Percentiles rank a stretch among this genome's conserved stretches.
These are phyloP conservation scores for Acanthisitta chloris DNA, from an alignment of 2,113 vertebrate species.

Conservation along the genomic window DNA sequence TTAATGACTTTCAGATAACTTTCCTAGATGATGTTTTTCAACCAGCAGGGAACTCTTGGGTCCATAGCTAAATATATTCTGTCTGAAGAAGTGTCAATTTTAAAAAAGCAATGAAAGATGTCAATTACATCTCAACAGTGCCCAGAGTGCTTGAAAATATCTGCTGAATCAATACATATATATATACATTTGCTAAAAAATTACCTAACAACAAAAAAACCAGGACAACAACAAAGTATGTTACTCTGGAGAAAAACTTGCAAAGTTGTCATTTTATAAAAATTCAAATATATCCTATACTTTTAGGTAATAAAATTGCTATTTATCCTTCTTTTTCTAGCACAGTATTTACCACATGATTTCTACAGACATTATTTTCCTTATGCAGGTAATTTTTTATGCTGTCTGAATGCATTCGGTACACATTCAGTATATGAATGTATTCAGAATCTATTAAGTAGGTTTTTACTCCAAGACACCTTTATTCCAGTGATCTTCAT, in stretches of 20 bases:
- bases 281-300: background rate
- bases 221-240: background rate
- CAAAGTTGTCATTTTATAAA: background rate
- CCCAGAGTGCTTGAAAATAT: background rate
- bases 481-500: background rate
- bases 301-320: background rate
- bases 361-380: background rate
- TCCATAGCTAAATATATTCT: constrained; percentile 2
- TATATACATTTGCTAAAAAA: background rate
- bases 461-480: background rate
- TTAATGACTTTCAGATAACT: constrained; percentile 31
- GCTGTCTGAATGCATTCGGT: background rate
- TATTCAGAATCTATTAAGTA: background rate
- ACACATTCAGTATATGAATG: background rate
- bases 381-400: background rate
- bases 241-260: background rate
- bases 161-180: background rate
- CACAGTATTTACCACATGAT: background rate
- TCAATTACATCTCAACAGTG: background rate
- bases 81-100: background rate
- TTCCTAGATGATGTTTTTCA: background rate
- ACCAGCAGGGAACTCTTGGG: background rate
- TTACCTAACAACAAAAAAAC: background rate
- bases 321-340: background rate
- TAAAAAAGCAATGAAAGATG: background rate